Evolutionary conservation across 2,113 vertebrate genomes (phyloP).

Genomic region (Onychostruthus taczanowskii): DNA sequence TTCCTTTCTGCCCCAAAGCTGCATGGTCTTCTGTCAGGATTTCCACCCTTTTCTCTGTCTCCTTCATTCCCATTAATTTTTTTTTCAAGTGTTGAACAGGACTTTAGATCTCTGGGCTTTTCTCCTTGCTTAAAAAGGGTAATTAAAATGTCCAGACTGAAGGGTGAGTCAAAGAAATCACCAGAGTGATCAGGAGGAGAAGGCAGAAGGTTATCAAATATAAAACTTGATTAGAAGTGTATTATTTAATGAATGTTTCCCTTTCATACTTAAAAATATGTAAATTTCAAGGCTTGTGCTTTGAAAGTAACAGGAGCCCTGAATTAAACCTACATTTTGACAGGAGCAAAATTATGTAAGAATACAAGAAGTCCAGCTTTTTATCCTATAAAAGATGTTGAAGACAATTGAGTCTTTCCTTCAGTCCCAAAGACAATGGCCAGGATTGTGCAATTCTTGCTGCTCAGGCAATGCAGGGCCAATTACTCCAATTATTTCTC

Average conservation of each 20-base stretch:
- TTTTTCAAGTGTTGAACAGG: neutral
- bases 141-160: slow-evolving; percentile 50
- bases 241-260: neutral
- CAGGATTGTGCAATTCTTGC: neutral
- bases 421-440: neutral
- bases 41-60: neutral
- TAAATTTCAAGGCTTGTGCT: neutral
- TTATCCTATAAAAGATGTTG: neutral
- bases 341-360: neutral
- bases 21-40: neutral
- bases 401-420: neutral
- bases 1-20: neutral
- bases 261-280: neutral
- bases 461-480: neutral
- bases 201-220: neutral
- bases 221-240: neutral
- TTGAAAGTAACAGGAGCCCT: neutral
- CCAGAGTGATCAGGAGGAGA: slow-evolving; percentile 12
- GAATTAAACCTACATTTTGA: neutral
- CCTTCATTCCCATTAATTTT: slow-evolving; percentile 10
- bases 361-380: neutral
- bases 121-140: slow-evolving; percentile 28
- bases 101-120: slow-evolving; percentile 43
- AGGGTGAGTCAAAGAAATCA: slow-evolving; percentile 61
- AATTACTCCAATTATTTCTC: slow-evolving; percentile 14